Evolutionary conservation across 2,113 vertebrate genomes (phyloP).

Genomic region (Bubalus kerabau): DNA sequence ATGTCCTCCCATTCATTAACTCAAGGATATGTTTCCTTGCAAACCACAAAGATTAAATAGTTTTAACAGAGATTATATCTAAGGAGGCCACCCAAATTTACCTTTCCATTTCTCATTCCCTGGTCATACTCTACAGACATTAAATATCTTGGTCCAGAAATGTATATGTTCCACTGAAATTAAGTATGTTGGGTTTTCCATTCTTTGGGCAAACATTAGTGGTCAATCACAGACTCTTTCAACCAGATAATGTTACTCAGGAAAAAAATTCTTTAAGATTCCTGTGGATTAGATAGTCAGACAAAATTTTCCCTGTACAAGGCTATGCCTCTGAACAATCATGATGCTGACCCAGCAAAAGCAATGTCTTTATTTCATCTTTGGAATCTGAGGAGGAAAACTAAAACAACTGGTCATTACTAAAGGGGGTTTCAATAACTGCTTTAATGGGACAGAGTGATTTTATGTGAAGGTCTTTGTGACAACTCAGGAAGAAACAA

Average conservation of each 20-base stretch:
- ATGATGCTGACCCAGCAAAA: constrained; percentile 67
- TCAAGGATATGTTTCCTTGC: neutral
- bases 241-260: constrained; percentile 34
- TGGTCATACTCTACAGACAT: neutral
- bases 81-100: constrained; percentile 5
- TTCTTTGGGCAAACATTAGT: neutral
- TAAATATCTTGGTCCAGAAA: neutral
- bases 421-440: constrained; percentile 74
- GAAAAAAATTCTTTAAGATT: constrained; percentile 39
- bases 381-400: constrained; percentile 65
- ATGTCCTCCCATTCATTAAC: neutral
- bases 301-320: constrained; percentile 11
- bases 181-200: neutral
- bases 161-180: neutral
- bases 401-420: constrained; percentile 70
- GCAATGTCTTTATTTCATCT: constrained; percentile 68
- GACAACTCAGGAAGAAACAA: constrained; percentile 82
- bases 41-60: constrained; percentile 37
- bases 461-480: constrained; percentile 73
- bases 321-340: constrained; percentile 50
- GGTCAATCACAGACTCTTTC: neutral
- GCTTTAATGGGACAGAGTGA: constrained; percentile 80
- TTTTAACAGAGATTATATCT: constrained; percentile 30
- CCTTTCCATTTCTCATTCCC: neutral
- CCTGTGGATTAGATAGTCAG: constrained; percentile 20